Percentiles rank a stretch among this genome's conserved stretches.
Evolutionary conservation across 2,888 invertebrate genomes (phyloP).

Genomic region (Apamea crenata): DNA sequence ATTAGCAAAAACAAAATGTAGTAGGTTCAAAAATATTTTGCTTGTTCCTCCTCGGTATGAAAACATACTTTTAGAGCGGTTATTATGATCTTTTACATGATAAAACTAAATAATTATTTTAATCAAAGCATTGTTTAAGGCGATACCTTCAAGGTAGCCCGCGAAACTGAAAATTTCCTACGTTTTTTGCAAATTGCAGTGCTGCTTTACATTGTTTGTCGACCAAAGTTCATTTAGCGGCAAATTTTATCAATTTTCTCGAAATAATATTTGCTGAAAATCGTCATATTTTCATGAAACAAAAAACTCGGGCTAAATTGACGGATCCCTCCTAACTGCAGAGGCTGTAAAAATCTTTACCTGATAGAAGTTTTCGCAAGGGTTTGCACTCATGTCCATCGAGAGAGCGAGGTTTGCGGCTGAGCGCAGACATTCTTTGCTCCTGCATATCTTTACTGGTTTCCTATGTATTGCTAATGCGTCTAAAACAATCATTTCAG

Average conservation of each 20-base stretch:
- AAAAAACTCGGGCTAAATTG: neutral
- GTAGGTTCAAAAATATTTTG: neutral
- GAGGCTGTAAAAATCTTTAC: conserved; percentile 77
- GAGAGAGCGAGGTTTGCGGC: conserved; percentile 94
- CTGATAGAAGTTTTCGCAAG: conserved; percentile 95
- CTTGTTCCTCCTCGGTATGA: neutral
- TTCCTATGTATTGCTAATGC: conserved; percentile 79
- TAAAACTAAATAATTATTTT: neutral
- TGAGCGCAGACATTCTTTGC: conserved; percentile 92
- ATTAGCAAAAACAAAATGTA: neutral
- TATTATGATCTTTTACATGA: neutral
- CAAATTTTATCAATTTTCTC: neutral
- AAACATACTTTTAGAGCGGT: neutral
- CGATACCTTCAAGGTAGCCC: neutral
- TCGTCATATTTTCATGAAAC: neutral
- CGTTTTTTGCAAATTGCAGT: neutral
- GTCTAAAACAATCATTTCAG: conserved; percentile 65
- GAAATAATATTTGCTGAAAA: neutral
- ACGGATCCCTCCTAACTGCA: neutral
- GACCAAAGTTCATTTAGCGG: neutral
- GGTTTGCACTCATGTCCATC: conserved; percentile 93
- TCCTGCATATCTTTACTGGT: conserved; percentile 88
- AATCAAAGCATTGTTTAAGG: neutral
- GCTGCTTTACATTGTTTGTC: neutral
- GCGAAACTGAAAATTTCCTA: neutral